These are phyloP conservation scores for Zhengitettix transpicula DNA, from an alignment of 2,888 invertebrate genomes.

Conservation along the genomic window DNA sequence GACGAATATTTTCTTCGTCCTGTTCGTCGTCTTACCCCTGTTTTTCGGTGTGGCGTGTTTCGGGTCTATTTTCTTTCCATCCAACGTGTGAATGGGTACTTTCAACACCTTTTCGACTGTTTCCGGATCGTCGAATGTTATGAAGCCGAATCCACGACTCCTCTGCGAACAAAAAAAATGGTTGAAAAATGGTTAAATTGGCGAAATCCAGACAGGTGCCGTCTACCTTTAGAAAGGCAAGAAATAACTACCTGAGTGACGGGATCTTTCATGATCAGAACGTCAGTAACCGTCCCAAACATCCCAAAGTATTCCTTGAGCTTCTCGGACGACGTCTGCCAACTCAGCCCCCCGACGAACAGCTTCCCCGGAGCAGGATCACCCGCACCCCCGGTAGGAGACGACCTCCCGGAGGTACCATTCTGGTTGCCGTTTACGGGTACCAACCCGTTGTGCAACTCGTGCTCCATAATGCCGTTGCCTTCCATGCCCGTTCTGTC, in stretches of 20 bases:
- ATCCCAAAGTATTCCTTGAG: constrained; percentile 83
- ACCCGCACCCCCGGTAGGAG: constrained; percentile 23
- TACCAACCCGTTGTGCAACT: constrained; percentile 25
- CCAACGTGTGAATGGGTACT: constrained; percentile 66
- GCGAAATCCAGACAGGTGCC: too few species aligned
- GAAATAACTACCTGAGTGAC: constrained; percentile 61
- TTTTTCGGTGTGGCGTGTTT: constrained; percentile 88
- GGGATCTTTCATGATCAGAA: constrained; percentile 87
- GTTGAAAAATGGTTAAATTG: too few species aligned
- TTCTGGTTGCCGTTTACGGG: constrained; percentile 26
- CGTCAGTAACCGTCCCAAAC: constrained; percentile 82
- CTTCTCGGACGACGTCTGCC: constrained; percentile 86
- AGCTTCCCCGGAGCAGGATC: constrained; percentile 71
- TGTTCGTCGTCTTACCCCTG: constrained; percentile 66
- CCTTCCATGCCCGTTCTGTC: constrained; percentile 33
- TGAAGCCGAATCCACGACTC: constrained; percentile 87
- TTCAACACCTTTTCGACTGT: constrained; percentile 83
- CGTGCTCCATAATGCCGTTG: constrained; percentile 28
- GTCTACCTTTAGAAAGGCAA: not conserved
- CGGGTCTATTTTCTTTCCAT: constrained; percentile 87
- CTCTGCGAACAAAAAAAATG: constrained; percentile 42
- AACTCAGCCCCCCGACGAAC: constrained; percentile 81
- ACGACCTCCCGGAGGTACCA: constrained; percentile 27
- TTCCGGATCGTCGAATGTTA: constrained; percentile 80
- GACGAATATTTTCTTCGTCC: constrained; percentile 84